Evolutionary conservation across 1,140 invertebrate species (phyloP).

Genomic region (Lordiphosa mommai): DNA sequence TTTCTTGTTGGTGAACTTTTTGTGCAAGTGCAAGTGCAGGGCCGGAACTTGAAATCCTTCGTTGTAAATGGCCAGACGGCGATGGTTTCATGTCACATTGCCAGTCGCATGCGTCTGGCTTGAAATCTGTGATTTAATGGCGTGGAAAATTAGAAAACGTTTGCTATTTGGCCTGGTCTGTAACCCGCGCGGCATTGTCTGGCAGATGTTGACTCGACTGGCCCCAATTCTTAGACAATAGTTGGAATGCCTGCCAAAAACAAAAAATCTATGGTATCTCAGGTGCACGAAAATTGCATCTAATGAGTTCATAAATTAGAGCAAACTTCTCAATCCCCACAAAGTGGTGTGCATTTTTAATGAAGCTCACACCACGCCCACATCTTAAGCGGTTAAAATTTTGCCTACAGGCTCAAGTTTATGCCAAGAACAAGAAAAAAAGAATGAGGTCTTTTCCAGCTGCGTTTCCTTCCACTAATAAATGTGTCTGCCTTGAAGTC

Average conservation of each 20-base stretch:
- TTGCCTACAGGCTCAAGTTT: slow-evolving; percentile 57
- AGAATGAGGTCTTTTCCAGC: slow-evolving; percentile 16
- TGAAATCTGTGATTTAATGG: slow-evolving; percentile 64
- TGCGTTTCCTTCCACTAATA: slow-evolving; percentile 42
- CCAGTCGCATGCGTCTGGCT: slow-evolving; percentile 47
- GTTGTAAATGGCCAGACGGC: slow-evolving; percentile 1
- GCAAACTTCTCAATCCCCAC: slow-evolving; percentile 3
- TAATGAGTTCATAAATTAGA: slow-evolving; percentile 66
- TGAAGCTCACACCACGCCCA: slow-evolving; percentile 43
- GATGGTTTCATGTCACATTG: slow-evolving; percentile 24
- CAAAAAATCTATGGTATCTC: slow-evolving; percentile 10
- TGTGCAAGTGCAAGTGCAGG: background rate
- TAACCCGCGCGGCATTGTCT: no score
- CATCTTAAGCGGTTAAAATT: slow-evolving; percentile 58
- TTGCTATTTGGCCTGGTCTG: slow-evolving; percentile 22
- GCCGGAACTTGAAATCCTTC: no score
- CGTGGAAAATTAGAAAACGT: slow-evolving; percentile 70
- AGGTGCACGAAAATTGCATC: slow-evolving; percentile 59
- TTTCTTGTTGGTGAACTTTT: background rate
- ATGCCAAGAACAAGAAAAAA: background rate
- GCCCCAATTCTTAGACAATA: slow-evolving; percentile 42
- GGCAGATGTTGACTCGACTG: slow-evolving; percentile 48
- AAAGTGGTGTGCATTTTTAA: slow-evolving; percentile 51
- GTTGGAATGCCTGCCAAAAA: slow-evolving; percentile 43
- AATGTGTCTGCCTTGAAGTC: slow-evolving; percentile 46